phyloP scores from a whole-genome alignment of 2,888 invertebrate genomes.

The Halictus quadricinctus region DNA sequence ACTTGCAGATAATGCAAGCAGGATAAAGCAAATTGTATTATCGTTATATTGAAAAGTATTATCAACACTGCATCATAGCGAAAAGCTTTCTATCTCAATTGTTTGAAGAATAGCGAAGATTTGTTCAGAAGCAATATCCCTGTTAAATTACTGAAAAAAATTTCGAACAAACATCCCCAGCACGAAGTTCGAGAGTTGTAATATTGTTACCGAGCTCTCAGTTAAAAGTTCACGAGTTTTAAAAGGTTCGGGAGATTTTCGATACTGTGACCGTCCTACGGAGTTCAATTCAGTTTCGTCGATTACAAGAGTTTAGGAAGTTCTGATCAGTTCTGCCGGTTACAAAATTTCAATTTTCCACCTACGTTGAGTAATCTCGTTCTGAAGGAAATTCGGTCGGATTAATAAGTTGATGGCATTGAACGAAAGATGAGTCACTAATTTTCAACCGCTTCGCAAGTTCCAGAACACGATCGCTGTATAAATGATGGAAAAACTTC shows the following conservation, averaged over 20 bases:
- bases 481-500: not conserved
- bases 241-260: constrained; percentile 7
- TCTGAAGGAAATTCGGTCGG: not conserved
- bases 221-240: constrained; percentile 10
- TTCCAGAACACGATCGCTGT: not conserved
- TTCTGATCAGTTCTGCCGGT: constrained; percentile 8
- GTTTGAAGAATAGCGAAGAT: not conserved
- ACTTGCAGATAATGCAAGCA: not conserved
- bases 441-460: not conserved
- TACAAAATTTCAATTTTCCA: constrained; percentile 15
- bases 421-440: not conserved
- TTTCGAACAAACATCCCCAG: not conserved
- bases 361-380: constrained; percentile 15
- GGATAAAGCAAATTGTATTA: not conserved
- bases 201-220: not conserved
- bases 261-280: not conserved
- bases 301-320: constrained; percentile 16
- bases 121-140: not conserved
- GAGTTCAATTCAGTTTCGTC: constrained; percentile 15
- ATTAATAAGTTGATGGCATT: not conserved
- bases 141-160: not conserved
- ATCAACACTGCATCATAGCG: not conserved
- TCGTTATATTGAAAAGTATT: not conserved
- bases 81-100: not conserved
- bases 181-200: not conserved